Evolutionary conservation across 1,140 invertebrate species (phyloP).

Genomic region (Tyrophagus putrescentiae): DNA sequence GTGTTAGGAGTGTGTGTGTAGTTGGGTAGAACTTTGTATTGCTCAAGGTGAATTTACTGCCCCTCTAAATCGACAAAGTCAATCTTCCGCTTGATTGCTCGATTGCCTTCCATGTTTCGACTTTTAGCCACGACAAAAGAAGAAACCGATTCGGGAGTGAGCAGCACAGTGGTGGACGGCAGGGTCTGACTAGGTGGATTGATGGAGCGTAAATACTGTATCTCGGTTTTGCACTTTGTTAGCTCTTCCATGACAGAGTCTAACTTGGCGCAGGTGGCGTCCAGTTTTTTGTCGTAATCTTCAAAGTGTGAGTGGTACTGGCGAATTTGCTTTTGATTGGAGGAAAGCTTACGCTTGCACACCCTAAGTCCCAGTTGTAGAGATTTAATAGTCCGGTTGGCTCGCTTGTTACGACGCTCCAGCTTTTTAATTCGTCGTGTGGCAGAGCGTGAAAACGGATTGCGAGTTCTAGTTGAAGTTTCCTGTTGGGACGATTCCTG

Average conservation of each 20-base stretch:
- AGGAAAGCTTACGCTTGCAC: neutral
- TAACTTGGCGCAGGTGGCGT: slow-evolving; percentile 69
- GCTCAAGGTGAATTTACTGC: too few species aligned
- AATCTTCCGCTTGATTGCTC: too few species aligned
- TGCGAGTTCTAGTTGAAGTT: too few species aligned
- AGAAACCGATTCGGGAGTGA: too few species aligned
- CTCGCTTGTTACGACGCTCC: slow-evolving; percentile 4
- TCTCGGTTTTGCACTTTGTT: slow-evolving; percentile 68
- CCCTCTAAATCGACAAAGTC: too few species aligned
- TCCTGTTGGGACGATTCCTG: too few species aligned
- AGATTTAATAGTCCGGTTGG: neutral
- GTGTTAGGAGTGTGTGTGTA: neutral
- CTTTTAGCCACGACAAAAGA: too few species aligned
- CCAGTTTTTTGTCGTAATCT: slow-evolving; percentile 74
- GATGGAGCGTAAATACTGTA: slow-evolving; percentile 69
- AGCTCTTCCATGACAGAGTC: slow-evolving; percentile 69
- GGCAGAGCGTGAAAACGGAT: neutral
- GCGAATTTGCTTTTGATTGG: slow-evolving; percentile 54
- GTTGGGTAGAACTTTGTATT: neutral
- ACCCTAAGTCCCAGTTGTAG: neutral
- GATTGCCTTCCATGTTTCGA: too few species aligned
- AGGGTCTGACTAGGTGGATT: neutral
- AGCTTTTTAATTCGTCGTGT: neutral
- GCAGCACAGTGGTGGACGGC: too few species aligned
- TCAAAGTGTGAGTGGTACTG: slow-evolving; percentile 65